phyloP scores from a whole-genome alignment of 2,797 vertebrate genomes.

The Hybognathus amarus region DNA sequence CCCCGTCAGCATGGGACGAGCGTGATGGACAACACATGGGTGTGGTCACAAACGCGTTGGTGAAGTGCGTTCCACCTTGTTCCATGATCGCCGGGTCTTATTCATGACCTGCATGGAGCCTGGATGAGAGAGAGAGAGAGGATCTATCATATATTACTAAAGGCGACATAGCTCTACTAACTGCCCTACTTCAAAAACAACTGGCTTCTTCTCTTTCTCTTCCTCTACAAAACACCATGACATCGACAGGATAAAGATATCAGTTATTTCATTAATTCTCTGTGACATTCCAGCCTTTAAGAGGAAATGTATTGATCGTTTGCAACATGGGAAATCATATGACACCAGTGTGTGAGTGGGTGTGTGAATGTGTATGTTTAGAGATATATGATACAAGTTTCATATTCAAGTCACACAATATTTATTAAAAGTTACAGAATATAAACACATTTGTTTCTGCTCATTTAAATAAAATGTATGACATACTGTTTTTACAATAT shows the following conservation, averaged over 20 bases:
- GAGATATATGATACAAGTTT: conserved; percentile 14
- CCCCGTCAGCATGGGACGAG: conserved; percentile 85
- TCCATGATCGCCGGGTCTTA: conserved; percentile 67
- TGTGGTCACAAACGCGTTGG: conserved; percentile 88
- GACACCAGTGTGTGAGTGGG: conserved; percentile 4
- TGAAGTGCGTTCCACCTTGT: conserved; percentile 83
- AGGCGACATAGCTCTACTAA: conserved; percentile 35
- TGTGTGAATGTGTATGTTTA: conserved; percentile 18
- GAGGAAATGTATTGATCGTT: conserved; percentile 14
- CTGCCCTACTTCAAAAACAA: conserved; percentile 18
- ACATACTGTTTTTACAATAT: not conserved
- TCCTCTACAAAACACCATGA: conserved; percentile 9
- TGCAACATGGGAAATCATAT: conserved; percentile 11
- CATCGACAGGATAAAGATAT: conserved; percentile 12
- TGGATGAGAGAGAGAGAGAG: conserved; percentile 35
- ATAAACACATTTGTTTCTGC: not conserved
- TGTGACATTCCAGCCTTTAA: conserved; percentile 25
- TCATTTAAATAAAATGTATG: not conserved
- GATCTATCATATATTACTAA: conserved; percentile 1
- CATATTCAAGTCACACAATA: conserved; percentile 41
- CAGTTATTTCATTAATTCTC: conserved; percentile 22
- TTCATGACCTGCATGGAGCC: conserved; percentile 68
- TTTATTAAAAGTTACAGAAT: conserved; percentile 19
- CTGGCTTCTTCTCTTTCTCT: not conserved
- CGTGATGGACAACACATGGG: conserved; percentile 87